phyloP scores from a whole-genome alignment of 2,888 invertebrate genomes.

The Hanleya hanleyi region DNA sequence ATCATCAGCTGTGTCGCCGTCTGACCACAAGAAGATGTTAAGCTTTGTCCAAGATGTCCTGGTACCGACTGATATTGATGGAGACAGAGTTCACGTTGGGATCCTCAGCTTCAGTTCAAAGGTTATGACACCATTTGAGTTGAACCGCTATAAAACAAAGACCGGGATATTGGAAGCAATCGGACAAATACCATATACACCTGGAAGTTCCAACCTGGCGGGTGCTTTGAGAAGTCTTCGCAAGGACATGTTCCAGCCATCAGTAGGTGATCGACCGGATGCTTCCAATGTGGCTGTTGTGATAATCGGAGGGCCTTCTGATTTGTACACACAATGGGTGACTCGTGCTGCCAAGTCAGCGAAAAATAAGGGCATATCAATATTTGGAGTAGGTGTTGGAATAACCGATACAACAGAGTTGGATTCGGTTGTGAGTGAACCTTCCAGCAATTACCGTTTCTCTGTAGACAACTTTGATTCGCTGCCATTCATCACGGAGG shows the following conservation, averaged over 20 bases:
- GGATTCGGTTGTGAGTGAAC: slow-evolving; percentile 30
- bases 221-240: slow-evolving; percentile 26
- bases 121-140: no score
- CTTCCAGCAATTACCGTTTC: slow-evolving; percentile 20
- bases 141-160: slow-evolving; percentile 29
- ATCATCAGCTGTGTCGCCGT: no score
- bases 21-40: no score
- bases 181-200: slow-evolving; percentile 33
- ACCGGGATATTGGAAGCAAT: slow-evolving; percentile 34
- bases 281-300: slow-evolving; percentile 30
- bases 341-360: slow-evolving; percentile 19
- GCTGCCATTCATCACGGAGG: background rate
- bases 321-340: slow-evolving; percentile 26
- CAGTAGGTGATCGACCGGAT: slow-evolving; percentile 29
- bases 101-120: no score
- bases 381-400: slow-evolving; percentile 1
- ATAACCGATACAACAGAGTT: slow-evolving; percentile 23
- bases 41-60: no score
- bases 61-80: no score
- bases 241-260: slow-evolving; percentile 25
- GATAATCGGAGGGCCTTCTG: slow-evolving; percentile 44
- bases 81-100: no score
- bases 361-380: background rate
- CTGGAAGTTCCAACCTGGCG: slow-evolving; percentile 35
- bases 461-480: slow-evolving; percentile 1